Percentiles rank a stretch among this genome's conserved stretches.
Evolutionary conservation across 2,797 vertebrate genomes (phyloP).

Genomic region (Carcharodon carcharias): DNA sequence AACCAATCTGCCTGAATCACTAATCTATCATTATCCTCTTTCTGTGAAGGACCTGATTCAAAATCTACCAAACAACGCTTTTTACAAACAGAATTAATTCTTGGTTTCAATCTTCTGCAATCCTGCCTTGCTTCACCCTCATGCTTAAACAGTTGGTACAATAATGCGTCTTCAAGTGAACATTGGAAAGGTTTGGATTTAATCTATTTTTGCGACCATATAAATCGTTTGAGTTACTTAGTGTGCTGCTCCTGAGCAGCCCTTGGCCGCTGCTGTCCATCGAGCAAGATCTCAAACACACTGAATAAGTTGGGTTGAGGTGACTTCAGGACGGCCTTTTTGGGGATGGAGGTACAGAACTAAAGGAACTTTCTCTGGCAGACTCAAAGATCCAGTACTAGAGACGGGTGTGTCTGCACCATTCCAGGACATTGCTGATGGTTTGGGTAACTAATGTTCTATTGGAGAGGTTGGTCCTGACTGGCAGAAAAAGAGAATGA

Average conservation of each 20-base stretch:
- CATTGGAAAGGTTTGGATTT: background rate
- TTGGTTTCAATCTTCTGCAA: background rate
- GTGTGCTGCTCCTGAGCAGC: background rate
- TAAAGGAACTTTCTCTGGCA: background rate
- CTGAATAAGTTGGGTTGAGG: background rate
- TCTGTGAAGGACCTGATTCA: background rate
- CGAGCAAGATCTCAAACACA: background rate
- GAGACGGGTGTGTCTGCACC: background rate
- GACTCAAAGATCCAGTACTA: background rate
- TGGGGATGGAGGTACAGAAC: background rate
- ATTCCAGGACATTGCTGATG: background rate
- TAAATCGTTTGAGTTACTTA: background rate
- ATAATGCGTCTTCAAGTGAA: background rate
- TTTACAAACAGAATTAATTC: background rate
- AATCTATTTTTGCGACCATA: background rate
- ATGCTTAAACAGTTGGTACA: background rate
- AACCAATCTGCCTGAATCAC: background rate
- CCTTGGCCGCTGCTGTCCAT: background rate
- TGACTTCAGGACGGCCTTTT: background rate
- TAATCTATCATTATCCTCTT: background rate
- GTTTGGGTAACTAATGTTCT: background rate
- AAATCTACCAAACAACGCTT: background rate
- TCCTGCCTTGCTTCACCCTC: background rate
- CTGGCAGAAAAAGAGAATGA: no score
- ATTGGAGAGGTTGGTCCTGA: background rate